Base-by-base conservation (phyloP, 2,888 invertebrate species). In the Drosophila mercatorum region DNA sequence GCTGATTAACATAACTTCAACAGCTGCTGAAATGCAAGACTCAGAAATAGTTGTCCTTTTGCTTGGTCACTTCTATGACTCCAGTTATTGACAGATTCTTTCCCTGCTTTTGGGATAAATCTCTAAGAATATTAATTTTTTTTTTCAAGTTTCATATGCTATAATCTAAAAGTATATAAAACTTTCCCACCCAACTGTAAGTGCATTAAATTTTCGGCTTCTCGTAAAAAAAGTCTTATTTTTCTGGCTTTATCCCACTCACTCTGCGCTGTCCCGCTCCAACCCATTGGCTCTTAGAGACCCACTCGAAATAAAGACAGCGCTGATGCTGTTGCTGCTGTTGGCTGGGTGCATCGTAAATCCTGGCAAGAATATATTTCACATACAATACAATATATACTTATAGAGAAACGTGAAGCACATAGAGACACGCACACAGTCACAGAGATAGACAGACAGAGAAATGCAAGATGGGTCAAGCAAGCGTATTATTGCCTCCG, bases 401-500 rank as follows among this genome's bases (percentile, higher is more conserved):
- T 65, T 62, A 68, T 53, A 46, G 59, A 47, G 53, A 66, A 60
- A 78, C 67, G 77, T 76, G 38, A 47, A 51, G 26, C 44, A 68
- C 58, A 66, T 14, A 72, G 12, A 59, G n/a, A 59, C 38, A 62
- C 11, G 67, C 11, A 62, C 28, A 68, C 60, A 66, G 49, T 72
- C 51, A 75, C 31, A 56, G 53, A 57, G 5, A 59, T 38, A 72
- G 55, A 55, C 40, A 66, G 22, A 8, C 8, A 41, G 12, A 28
- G 49, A 26, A 69, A 31, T 69, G 78, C 58, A 71, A 78, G 72
- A 68, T 77, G 83, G 72, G 68, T 63, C 70, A 75, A 78, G 89
- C 72, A 73, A 88, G 85, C 83, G 86, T 87, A 89, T 87, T 86
- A 89, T 88, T 88, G 83, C 86, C 72, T 81, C 70, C 72, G 68